Percentiles rank a stretch among this genome's conserved stretches.
These are phyloP conservation scores for Archips xylosteana DNA, from an alignment of 2,888 invertebrate species.

Conservation along the genomic window DNA sequence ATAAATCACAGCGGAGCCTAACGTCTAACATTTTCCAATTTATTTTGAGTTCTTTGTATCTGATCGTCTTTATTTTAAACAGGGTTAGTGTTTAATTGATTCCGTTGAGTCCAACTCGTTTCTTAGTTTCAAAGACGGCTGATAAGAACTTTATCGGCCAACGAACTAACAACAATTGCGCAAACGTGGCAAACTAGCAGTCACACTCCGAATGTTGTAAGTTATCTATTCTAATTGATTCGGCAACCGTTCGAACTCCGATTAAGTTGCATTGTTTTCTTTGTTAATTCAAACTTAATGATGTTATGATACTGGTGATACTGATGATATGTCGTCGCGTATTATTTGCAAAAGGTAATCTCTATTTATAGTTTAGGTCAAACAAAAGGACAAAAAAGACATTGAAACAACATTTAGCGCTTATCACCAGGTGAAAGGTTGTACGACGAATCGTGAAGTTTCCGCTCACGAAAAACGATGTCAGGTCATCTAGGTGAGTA, in stretches of 20 bases:
- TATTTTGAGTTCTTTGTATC: conserved; percentile 27
- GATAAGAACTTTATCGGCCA: conserved; percentile 79
- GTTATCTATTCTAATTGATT: conserved; percentile 40
- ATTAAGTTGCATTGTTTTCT: conserved; percentile 1
- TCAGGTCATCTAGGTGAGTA: conserved; percentile 52
- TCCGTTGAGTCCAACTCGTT: conserved; percentile 64
- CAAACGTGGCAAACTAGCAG: conserved; percentile 51
- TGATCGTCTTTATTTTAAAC: conserved; percentile 35
- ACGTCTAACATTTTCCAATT: conserved; percentile 20
- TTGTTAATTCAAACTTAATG: neutral
- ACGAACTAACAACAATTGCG: conserved; percentile 69
- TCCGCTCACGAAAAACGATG: conserved; percentile 58
- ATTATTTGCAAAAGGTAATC: neutral
- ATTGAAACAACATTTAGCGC: conserved; percentile 67
- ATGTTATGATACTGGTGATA: neutral
- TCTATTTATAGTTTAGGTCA: conserved; percentile 48
- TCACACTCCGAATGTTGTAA: conserved; percentile 11
- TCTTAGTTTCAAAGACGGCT: conserved; percentile 69
- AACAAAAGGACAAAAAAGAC: conserved; percentile 53
- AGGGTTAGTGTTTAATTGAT: conserved; percentile 65
- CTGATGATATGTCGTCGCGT: neutral
- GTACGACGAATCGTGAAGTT: conserved; percentile 69
- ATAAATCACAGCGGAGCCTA: conserved; percentile 27
- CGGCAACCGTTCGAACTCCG: conserved; percentile 1
- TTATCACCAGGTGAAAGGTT: conserved; percentile 78